Percentiles rank a stretch among this genome's conserved stretches.
These are phyloP conservation scores for Heliconius cydno DNA, from an alignment of 2,888 invertebrate species.

Conservation along the genomic window DNA sequence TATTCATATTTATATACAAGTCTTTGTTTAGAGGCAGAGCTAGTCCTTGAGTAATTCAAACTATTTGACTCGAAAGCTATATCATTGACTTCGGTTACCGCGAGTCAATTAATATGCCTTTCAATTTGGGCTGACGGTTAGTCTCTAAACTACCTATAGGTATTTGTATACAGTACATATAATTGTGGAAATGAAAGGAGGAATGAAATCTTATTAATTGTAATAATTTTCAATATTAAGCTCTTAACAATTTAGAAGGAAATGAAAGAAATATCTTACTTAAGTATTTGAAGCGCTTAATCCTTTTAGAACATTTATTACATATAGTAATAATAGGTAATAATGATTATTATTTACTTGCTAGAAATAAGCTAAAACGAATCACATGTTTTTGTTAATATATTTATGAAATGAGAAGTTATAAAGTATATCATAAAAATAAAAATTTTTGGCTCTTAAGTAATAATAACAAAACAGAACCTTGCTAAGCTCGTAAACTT, in stretches of 20 bases:
- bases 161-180: neutral
- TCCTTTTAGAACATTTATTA: neutral
- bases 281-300: neutral
- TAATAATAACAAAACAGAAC: constrained; percentile 12
- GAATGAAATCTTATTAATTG: no score
- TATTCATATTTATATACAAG: neutral
- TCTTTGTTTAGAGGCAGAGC: constrained; percentile 38
- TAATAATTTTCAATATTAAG: no score
- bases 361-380: neutral
- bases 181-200: no score
- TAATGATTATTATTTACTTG: neutral
- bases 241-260: neutral
- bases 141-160: constrained; percentile 6
- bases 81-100: constrained; percentile 51
- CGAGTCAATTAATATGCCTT: constrained; percentile 54
- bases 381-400: neutral
- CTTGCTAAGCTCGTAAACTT: constrained; percentile 27
- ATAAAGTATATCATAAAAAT: constrained; percentile 5
- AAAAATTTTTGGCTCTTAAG: constrained; percentile 2
- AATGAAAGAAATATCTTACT: neutral
- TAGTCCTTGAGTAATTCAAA: constrained; percentile 51
- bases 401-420: constrained; percentile 3
- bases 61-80: constrained; percentile 51
- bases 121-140: constrained; percentile 45
- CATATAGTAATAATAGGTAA: neutral